Conservation (phyloP, 2,888 invertebrate genomes). For the Hecatera dysodea region DNA sequence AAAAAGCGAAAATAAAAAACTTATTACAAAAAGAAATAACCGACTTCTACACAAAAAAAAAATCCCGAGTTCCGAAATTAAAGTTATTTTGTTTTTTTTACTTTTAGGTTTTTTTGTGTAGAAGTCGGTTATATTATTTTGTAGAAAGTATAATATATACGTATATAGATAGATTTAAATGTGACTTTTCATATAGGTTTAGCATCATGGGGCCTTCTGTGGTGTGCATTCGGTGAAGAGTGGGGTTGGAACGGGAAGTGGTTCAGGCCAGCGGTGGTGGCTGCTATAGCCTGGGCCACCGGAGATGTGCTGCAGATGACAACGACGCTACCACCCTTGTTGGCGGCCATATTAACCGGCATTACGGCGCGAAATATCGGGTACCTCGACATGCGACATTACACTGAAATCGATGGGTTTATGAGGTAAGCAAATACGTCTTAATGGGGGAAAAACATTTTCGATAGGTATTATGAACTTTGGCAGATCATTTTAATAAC, state of each 20-base stretch:
- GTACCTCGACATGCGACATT: conserved; percentile 83
- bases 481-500: too few relatives aligned
- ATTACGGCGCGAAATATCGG: conserved; percentile 82
- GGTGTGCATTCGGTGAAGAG: conserved; percentile 78
- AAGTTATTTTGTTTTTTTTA: too few relatives aligned
- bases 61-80: too few relatives aligned
- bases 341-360: conserved; percentile 83
- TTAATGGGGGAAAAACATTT: neutral
- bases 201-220: conserved; percentile 80
- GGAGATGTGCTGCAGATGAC: conserved; percentile 76
- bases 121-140: too few relatives aligned
- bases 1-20: too few relatives aligned
- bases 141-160: too few relatives aligned
- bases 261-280: conserved; percentile 78
- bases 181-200: conserved; percentile 68
- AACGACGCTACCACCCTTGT: conserved; percentile 81
- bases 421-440: conserved; percentile 75
- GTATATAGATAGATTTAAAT: too few relatives aligned
- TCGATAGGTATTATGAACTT: too few relatives aligned
- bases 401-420: conserved; percentile 80
- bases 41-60: too few relatives aligned
- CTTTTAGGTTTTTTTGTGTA: too few relatives aligned
- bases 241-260: conserved; percentile 83
- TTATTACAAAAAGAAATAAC: too few relatives aligned
- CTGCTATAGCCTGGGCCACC: conserved; percentile 78